These are phyloP conservation scores for Sturnira hondurensis DNA, from an alignment of 2,113 vertebrate species.

Conservation along the genomic window DNA sequence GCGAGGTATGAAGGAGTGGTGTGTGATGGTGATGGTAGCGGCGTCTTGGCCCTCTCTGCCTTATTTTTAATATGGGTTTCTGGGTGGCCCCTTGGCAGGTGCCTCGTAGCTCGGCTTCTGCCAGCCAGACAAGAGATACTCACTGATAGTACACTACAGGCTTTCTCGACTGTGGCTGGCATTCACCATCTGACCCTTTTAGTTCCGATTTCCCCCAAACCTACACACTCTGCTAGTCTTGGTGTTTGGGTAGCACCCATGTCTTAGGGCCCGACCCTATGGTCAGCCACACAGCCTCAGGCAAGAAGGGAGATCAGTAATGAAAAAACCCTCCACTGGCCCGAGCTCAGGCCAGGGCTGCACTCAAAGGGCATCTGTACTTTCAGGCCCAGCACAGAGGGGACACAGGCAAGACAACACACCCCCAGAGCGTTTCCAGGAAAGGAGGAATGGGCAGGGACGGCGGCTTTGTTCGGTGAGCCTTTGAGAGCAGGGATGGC, in stretches of 20 bases:
- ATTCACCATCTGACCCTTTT: background rate
- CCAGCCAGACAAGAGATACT: background rate
- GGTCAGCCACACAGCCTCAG: background rate
- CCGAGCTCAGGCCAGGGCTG: background rate
- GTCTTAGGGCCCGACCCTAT: background rate
- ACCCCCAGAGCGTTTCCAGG: background rate
- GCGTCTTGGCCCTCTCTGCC: background rate
- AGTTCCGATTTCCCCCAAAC: background rate
- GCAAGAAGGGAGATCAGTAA: background rate
- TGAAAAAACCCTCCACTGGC: background rate
- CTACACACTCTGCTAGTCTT: background rate
- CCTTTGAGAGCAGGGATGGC: background rate
- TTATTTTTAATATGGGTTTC: background rate
- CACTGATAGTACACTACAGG: background rate
- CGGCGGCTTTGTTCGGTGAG: background rate
- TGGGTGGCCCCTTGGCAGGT: background rate
- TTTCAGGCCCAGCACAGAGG: background rate
- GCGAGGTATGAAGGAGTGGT: background rate
- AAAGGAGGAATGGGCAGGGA: background rate
- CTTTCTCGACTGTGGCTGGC: background rate
- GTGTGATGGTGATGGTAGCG: background rate
- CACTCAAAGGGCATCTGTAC: background rate
- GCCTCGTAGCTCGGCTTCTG: background rate
- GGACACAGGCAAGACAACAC: background rate
- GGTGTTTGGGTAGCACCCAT: background rate